A percentile compares a stretch with the other conserved stretches of the same genome.
These are phyloP conservation scores for Piaya cayana DNA, from an alignment of 2,113 vertebrate species.

Conservation along the genomic window DNA sequence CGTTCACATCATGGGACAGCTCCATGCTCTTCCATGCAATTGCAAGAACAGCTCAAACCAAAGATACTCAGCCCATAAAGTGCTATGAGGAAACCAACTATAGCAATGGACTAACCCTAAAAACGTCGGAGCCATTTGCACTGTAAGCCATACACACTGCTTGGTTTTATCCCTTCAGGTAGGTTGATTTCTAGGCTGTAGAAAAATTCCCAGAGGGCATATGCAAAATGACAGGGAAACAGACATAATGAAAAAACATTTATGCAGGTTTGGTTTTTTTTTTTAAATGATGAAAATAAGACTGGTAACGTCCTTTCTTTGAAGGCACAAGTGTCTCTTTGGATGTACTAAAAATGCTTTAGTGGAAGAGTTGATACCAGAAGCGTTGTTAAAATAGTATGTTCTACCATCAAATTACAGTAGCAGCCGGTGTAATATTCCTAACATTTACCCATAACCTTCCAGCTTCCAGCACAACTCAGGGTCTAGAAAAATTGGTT, in stretches of 20 bases:
- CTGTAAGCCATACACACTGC: fast-evolving
- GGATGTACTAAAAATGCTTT: background rate
- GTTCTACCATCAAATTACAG: background rate
- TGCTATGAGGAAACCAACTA: background rate
- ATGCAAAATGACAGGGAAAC: background rate
- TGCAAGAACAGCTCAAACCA: background rate
- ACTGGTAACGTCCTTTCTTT: background rate
- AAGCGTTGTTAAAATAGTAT: background rate
- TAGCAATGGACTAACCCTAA: background rate
- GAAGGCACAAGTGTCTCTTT: background rate
- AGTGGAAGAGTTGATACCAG: background rate
- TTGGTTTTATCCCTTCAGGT: background rate
- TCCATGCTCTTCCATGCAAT: background rate
- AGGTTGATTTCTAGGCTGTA: background rate
- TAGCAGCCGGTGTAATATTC: background rate
- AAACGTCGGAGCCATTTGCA: background rate
- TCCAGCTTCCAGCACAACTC: background rate
- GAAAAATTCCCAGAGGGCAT: background rate
- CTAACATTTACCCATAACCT: background rate
- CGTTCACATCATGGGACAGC: background rate
- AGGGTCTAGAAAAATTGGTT: background rate
- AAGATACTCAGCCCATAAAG: background rate
- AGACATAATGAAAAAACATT: background rate
- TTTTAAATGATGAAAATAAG: background rate
- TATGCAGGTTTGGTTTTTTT: background rate